phyloP scores from a whole-genome alignment of 2,888 invertebrate species.

The Carpatolechia fugitivella region DNA sequence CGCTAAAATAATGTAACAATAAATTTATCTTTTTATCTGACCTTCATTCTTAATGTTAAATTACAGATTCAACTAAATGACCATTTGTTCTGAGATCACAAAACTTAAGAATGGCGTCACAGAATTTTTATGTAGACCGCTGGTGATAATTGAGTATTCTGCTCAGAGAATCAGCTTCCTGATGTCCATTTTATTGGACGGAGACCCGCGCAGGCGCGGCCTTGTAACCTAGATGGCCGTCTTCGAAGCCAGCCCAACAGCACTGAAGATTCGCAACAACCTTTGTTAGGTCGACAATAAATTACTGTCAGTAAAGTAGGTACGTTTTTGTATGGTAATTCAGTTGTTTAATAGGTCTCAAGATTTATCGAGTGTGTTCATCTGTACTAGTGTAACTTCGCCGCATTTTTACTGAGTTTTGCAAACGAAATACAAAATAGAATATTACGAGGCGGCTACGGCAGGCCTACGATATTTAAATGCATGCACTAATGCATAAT shows the following conservation, averaged over 20 bases:
- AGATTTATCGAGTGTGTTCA: no score
- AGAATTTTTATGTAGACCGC: neutral
- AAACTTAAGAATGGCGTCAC: neutral
- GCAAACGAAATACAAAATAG: no score
- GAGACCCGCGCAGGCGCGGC: neutral
- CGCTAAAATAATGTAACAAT: no score
- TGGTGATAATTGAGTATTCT: conserved; percentile 1
- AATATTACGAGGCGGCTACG: no score
- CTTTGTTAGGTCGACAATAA: neutral
- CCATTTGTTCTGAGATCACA: neutral
- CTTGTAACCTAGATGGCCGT: conserved; percentile 16
- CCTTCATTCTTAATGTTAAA: neutral
- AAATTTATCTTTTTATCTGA: neutral
- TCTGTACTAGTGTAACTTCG: neutral
- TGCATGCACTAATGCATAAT: no score
- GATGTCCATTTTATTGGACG: neutral
- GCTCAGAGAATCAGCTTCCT: conserved; percentile 5
- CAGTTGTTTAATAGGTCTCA: neutral
- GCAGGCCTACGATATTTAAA: no score
- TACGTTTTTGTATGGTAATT: neutral
- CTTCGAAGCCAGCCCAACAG: conserved; percentile 23
- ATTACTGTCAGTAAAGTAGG: neutral
- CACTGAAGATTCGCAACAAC: neutral
- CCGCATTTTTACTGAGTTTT: no score
- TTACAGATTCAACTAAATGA: neutral